A percentile compares a stretch with the other conserved stretches of the same genome.
Conservation (phyloP, 2,888 invertebrate genomes). For the Ypsolopha scabrella region DNA sequence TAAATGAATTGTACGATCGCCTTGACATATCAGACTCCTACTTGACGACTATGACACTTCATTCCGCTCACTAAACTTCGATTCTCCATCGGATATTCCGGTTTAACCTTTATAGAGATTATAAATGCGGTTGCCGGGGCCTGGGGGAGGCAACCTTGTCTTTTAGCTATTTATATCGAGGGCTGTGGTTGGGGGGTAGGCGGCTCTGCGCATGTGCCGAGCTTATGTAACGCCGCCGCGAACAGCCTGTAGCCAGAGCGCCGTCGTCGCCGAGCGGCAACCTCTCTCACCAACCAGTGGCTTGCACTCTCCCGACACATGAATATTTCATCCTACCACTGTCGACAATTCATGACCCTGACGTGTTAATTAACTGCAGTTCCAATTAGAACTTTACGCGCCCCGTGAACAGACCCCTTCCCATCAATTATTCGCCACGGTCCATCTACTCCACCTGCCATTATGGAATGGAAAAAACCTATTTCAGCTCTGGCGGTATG, state of each 20-base stretch:
- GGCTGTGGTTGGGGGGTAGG: constrained; percentile 36
- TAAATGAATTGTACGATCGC: constrained; percentile 2
- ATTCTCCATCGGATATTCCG: constrained; percentile 57
- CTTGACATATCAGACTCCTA: not conserved
- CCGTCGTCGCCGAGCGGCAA: constrained; percentile 22
- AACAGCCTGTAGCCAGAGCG: constrained; percentile 15
- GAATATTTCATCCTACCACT: constrained; percentile 29
- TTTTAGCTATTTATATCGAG: constrained; percentile 68
- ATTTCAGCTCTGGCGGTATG: no score
- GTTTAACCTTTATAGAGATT: constrained; percentile 66
- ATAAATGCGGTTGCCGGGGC: constrained; percentile 61
- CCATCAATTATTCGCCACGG: not conserved
- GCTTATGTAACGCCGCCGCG: constrained; percentile 49
- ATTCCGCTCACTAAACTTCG: constrained; percentile 28
- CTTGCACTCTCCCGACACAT: constrained; percentile 19
- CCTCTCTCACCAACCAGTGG: constrained; percentile 14
- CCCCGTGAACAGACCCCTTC: not conserved
- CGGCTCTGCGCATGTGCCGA: constrained; percentile 53
- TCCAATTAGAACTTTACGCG: constrained; percentile 3
- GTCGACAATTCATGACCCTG: constrained; percentile 1
- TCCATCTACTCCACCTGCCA: not conserved
- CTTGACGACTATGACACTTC: not conserved
- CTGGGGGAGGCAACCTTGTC: constrained; percentile 66
- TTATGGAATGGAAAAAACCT: not conserved
- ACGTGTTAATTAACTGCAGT: constrained; percentile 5